phyloP scores from a whole-genome alignment of 2,797 vertebrate genomes.

The Siniperca obscura region DNA sequence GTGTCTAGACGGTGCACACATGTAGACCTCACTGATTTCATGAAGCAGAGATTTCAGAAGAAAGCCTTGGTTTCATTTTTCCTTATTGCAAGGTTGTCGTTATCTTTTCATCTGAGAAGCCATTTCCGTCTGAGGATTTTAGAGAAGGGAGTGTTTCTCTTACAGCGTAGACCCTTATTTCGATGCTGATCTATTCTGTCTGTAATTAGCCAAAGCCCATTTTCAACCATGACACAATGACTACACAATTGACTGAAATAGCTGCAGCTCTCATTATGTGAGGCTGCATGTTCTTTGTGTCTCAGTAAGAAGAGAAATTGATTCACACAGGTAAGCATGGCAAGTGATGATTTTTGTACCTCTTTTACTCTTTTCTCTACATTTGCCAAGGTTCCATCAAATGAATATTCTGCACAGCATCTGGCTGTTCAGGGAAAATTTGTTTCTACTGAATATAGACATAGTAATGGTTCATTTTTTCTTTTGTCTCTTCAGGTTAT shows the following conservation, averaged over 20 bases:
- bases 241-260: slow-evolving; percentile 54
- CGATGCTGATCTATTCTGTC: slow-evolving; percentile 12
- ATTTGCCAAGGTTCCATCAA: slow-evolving; percentile 27
- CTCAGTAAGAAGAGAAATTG: slow-evolving; percentile 25
- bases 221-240: slow-evolving; percentile 48
- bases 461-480: background rate
- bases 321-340: slow-evolving; percentile 61
- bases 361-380: slow-evolving; percentile 1
- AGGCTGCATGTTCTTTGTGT: background rate
- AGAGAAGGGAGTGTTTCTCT: slow-evolving; percentile 12
- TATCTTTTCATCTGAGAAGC: slow-evolving; percentile 7
- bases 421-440: background rate
- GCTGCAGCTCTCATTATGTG: slow-evolving; percentile 34
- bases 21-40: slow-evolving; percentile 25
- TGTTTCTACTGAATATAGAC: background rate
- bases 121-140: slow-evolving; percentile 28
- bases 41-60: background rate
- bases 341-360: slow-evolving; percentile 48
- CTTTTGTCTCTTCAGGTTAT: background rate
- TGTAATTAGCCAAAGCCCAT: slow-evolving; percentile 41
- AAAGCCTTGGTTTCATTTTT: background rate
- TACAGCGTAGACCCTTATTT: slow-evolving; percentile 3
- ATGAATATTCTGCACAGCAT: background rate
- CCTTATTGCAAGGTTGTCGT: background rate
- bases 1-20: slow-evolving; percentile 8